A percentile compares a stretch with the other conserved stretches of the same genome.
phyloP scores from a whole-genome alignment of 2,113 vertebrate genomes.

The Cricetomys ansorgei region DNA sequence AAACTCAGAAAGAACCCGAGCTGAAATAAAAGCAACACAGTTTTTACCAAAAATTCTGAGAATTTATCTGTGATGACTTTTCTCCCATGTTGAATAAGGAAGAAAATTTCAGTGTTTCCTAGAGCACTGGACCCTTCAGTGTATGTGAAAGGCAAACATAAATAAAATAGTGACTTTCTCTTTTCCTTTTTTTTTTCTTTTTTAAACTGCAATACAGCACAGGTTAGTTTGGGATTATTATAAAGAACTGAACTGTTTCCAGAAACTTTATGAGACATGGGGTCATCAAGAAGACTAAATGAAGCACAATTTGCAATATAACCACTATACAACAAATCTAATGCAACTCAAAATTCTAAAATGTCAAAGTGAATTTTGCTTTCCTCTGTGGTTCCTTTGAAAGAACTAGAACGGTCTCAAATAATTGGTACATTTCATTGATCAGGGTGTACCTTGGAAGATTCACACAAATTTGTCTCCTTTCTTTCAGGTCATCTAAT shows the following conservation, averaged over 20 bases:
- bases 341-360: background rate
- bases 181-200: too few relatives aligned
- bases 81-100: slow-evolving; percentile 35
- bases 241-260: background rate
- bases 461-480: background rate
- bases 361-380: slow-evolving; percentile 51
- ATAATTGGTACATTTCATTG: background rate
- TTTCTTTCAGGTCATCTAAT: slow-evolving; percentile 20
- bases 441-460: slow-evolving; percentile 37
- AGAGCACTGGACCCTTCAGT: slow-evolving; percentile 63
- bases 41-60: slow-evolving; percentile 2
- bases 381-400: slow-evolving; percentile 27
- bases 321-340: background rate
- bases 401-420: background rate
- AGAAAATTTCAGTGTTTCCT: background rate
- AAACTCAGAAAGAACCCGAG: background rate
- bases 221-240: slow-evolving; percentile 41
- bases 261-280: background rate
- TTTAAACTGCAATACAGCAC: background rate
- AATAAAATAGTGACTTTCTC: slow-evolving; percentile 75
- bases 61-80: slow-evolving; percentile 9
- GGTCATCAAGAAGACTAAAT: background rate
- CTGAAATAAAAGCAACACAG: slow-evolving; percentile 19
- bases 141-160: slow-evolving; percentile 44
- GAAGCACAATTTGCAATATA: slow-evolving; percentile 10